Evolutionary conservation across 2,113 vertebrate species (phyloP).

Genomic region (Pithys albifrons): DNA sequence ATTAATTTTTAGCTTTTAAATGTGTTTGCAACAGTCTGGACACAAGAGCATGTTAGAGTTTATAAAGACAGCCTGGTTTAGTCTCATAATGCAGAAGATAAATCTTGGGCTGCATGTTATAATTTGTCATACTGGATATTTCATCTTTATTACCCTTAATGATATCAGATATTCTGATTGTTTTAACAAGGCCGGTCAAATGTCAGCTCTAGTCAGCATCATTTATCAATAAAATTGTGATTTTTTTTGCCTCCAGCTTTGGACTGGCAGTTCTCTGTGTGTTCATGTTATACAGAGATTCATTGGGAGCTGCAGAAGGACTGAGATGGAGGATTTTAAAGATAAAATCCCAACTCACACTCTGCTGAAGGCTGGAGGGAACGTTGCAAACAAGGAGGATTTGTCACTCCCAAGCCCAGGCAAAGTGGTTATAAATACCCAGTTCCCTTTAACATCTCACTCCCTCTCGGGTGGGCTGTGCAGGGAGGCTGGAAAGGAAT

Average conservation of each 20-base stretch:
- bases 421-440: slow-evolving; percentile 42
- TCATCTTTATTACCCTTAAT: slow-evolving; percentile 21
- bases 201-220: background rate
- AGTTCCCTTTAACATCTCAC: background rate
- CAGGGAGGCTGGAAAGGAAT: background rate
- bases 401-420: slow-evolving; percentile 41
- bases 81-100: background rate
- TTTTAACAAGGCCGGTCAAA: slow-evolving; percentile 2
- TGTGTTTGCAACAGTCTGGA: background rate
- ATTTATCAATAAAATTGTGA: background rate
- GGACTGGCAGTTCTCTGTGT: background rate
- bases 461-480: background rate
- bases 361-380: slow-evolving; percentile 23
- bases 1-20: background rate
- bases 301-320: background rate
- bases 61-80: background rate
- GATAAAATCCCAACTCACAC: slow-evolving; percentile 29
- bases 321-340: slow-evolving; percentile 36
- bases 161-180: background rate
- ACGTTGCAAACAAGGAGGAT: slow-evolving; percentile 41
- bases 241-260: slow-evolving; percentile 11
- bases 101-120: background rate
- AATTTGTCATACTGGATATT: background rate
- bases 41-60: background rate
- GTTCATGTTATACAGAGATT: background rate